Conservation (phyloP, 2,113 vertebrate species). For the Bucco capensis region DNA sequence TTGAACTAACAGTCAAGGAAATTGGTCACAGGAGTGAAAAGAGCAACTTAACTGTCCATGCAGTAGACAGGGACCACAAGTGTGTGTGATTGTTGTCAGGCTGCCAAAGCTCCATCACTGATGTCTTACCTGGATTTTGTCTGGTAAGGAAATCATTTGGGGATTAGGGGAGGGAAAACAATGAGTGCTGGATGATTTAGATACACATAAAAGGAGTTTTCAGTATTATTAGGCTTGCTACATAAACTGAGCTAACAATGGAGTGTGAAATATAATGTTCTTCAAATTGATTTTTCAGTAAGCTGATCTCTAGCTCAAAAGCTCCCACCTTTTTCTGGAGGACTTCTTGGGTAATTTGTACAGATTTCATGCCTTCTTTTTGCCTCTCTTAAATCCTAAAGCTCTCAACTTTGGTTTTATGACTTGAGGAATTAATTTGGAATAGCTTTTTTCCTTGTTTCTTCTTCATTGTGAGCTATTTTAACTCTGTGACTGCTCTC, state of each 20-base stretch:
- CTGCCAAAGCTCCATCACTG: background rate
- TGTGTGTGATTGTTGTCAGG: background rate
- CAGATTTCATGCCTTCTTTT: background rate
- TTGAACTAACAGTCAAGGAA: background rate
- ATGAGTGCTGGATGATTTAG: background rate
- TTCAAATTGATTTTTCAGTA: constrained; percentile 44
- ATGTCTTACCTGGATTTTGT: background rate
- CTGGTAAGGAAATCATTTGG: background rate
- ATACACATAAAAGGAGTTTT: background rate
- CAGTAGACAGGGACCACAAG: background rate
- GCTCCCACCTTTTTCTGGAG: background rate
- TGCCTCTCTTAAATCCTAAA: background rate
- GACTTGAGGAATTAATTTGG: background rate
- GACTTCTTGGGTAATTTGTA: background rate
- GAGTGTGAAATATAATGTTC: constrained; percentile 1
- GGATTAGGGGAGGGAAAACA: background rate
- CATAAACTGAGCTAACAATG: background rate
- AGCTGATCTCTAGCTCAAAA: background rate
- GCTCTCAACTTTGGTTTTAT: background rate
- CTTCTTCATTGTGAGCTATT: background rate
- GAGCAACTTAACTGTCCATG: fast-evolving
- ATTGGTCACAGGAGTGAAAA: background rate
- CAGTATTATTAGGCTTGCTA: background rate
- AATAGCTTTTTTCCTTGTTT: background rate
- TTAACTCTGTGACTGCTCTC: background rate